Evolutionary conservation across 2,797 vertebrate genomes (phyloP), one percentile per base, ranked within the genome.

Genomic region (Pristis pectinata): DNA sequence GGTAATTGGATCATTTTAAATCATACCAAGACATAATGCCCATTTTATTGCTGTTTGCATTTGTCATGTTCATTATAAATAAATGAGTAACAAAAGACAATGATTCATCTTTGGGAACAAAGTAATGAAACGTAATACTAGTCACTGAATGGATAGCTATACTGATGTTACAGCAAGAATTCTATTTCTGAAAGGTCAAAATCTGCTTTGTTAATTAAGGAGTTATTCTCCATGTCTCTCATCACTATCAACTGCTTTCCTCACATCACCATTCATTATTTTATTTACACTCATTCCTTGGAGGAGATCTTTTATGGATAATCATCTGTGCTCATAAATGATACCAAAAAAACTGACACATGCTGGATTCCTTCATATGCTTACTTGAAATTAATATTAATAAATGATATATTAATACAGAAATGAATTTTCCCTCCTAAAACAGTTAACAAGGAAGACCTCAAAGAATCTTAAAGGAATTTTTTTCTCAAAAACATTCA

Each of bases 261-360:
- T 44, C 89, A 92, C 9, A 67, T 92, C 56, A 92, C n/a, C 17
- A 22, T 67, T 64, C 89, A 64, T 92, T 92, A 92, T 92, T 67
- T 19, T n/a, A 92, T 92, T 41, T 92, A 67, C 61, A 92, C 61
- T 93, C 19, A 41, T 70, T 27, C n/a, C 64, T 41, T 41, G 19
- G n/a, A 70, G 64, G 24, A 70, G 37, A 93, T 93, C 22, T 72
- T 93, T 72, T 72, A 93, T 72, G 64, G 64, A 93, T 72, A 37
- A 93, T 72, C 41, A 34, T 61, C 0, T 70, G 91, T 72, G 41
- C 64, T 93, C 37, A 22, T 37, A 93, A 93, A 17, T 72, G 64
- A 67, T 24, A 24, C 9, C 70, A 93, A 91, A 70, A 93, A 19
- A 49, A 27, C 41, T 3, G n/a, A 70, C 37, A 91, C n/a, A 93